Conservation (phyloP, 2,113 vertebrate genomes). For the Mixornis gularis region DNA sequence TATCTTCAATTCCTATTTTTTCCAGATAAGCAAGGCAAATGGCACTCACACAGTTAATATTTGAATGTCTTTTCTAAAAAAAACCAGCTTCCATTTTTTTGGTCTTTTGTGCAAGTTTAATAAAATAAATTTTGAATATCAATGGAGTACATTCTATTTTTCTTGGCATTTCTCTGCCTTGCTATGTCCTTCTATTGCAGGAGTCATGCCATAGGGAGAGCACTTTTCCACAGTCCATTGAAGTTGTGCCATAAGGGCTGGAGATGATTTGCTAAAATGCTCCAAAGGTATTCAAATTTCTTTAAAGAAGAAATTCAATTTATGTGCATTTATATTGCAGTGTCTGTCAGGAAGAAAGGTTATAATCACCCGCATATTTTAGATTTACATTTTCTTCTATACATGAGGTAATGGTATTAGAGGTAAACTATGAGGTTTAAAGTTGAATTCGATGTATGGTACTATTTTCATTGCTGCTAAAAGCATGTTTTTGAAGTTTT, state of each 20-base stretch:
- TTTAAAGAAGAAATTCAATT: slow-evolving; percentile 98
- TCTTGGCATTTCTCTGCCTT: slow-evolving; percentile 82
- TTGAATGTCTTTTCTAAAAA: slow-evolving; percentile 63
- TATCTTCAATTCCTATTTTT: background rate
- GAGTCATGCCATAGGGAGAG: slow-evolving; percentile 84
- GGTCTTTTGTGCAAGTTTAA: slow-evolving; percentile 87
- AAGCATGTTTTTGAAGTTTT: slow-evolving; percentile 76
- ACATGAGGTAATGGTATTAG: slow-evolving; percentile 81
- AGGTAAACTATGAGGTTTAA: slow-evolving; percentile 71
- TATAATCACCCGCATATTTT: slow-evolving; percentile 93
- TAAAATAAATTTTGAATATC: slow-evolving; percentile 97
- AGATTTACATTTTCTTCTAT: slow-evolving; percentile 82
- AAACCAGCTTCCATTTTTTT: slow-evolving; percentile 61
- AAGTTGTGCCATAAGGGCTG: slow-evolving; percentile 90
- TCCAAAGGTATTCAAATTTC: slow-evolving; percentile 95
- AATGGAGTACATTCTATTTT: slow-evolving; percentile 93
- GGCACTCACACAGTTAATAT: slow-evolving; percentile 62
- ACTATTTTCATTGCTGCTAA: slow-evolving; percentile 73
- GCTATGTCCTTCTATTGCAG: slow-evolving; percentile 70
- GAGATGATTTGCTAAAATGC: slow-evolving; percentile 94
- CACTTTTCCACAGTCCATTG: slow-evolving; percentile 89
- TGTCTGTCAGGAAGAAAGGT: slow-evolving; percentile 96
- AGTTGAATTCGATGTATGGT: slow-evolving; percentile 71
- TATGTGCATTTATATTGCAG: slow-evolving; percentile 98
- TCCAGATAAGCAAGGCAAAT: background rate